Percentiles rank a stretch among this genome's conserved stretches.
Evolutionary conservation across 2,797 vertebrate genomes (phyloP).

Genomic region (Lutjanus argentimaculatus): DNA sequence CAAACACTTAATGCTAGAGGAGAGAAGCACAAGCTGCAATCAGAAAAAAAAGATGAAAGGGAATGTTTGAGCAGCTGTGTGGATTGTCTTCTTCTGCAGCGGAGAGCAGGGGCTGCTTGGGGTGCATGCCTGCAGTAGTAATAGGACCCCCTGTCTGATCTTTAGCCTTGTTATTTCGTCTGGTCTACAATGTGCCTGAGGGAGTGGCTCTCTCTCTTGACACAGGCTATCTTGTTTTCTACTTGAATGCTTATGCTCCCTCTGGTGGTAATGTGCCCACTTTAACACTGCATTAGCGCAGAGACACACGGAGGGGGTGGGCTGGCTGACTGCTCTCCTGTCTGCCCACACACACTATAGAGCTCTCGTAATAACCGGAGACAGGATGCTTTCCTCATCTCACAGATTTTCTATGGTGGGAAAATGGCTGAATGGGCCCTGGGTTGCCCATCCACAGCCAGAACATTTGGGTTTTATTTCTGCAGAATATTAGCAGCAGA

Average conservation of each 20-base stretch:
- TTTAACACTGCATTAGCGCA: conserved; percentile 87
- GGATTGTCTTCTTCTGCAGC: conserved; percentile 74
- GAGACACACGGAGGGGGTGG: conserved; percentile 75
- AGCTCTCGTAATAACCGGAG: conserved; percentile 72
- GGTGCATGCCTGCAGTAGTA: conserved; percentile 80
- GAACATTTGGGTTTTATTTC: conserved; percentile 60
- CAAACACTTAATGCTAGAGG: conserved; percentile 64
- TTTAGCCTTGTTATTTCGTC: conserved; percentile 84
- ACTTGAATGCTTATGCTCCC: conserved; percentile 90
- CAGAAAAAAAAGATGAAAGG: conserved; percentile 72
- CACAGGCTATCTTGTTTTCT: conserved; percentile 87
- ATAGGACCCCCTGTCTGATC: conserved; percentile 84
- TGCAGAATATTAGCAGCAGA: conserved; percentile 48
- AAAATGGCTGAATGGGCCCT: conserved; percentile 66
- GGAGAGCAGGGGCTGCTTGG: conserved; percentile 58
- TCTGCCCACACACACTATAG: conserved; percentile 72
- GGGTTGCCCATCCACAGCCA: conserved; percentile 46
- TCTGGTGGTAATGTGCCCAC: conserved; percentile 89
- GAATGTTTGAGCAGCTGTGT: conserved; percentile 79
- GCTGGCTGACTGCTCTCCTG: conserved; percentile 77
- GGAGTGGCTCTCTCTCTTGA: conserved; percentile 84
- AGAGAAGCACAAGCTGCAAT: conserved; percentile 72
- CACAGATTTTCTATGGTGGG: conserved; percentile 67
- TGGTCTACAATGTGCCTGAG: conserved; percentile 82
- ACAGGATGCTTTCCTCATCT: conserved; percentile 74